These are phyloP conservation scores for Lagenorhynchus albirostris DNA, from an alignment of 2,113 vertebrate species.

Conservation along the genomic window DNA sequence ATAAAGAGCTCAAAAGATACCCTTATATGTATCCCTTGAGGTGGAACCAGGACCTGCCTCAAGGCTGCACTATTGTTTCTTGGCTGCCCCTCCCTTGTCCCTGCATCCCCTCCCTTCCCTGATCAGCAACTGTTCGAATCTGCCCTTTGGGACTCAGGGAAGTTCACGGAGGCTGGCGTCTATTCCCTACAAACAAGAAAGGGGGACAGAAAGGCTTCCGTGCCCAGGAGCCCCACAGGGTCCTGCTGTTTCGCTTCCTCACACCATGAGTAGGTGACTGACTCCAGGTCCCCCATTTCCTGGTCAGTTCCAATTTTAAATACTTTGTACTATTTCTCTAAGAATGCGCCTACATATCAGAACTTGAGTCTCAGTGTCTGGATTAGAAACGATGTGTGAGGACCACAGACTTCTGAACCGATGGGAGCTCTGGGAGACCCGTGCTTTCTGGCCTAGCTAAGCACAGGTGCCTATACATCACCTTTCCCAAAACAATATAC, in stretches of 20 bases:
- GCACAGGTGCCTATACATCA: background rate
- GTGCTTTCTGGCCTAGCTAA: background rate
- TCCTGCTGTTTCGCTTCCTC: background rate
- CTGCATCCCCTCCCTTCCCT: background rate
- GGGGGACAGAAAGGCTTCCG: background rate
- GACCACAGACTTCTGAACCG: background rate
- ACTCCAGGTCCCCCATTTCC: background rate
- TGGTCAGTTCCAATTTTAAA: background rate
- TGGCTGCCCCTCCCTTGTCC: background rate
- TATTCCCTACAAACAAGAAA: background rate
- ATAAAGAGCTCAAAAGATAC: background rate
- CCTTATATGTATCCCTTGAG: background rate
- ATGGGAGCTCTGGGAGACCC: background rate
- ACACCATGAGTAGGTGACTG: background rate
- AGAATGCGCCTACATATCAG: background rate
- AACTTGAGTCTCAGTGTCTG: background rate
- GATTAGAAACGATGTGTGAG: background rate
- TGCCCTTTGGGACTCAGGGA: background rate
- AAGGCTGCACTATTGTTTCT: background rate
- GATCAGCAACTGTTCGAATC: background rate
- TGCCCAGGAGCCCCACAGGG: background rate
- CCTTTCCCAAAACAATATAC: background rate
- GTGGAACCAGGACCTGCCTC: background rate
- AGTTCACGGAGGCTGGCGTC: background rate
- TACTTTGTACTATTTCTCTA: background rate